Evolutionary conservation across 2,797 vertebrate genomes (phyloP), one percentile per base, ranked within the genome.

Genomic region (Parambassis ranga): DNA sequence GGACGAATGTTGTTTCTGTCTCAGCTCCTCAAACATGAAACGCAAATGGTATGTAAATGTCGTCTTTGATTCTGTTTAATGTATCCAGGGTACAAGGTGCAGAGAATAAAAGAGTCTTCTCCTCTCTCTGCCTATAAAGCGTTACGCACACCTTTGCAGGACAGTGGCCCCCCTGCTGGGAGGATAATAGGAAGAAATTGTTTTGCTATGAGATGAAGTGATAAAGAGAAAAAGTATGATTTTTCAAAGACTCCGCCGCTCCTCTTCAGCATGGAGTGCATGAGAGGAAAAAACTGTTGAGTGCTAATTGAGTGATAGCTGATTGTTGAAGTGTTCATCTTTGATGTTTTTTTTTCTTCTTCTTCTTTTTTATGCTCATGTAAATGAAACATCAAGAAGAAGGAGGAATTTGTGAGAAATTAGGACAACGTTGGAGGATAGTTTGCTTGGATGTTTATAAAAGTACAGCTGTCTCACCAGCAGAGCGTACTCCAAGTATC

Each of bases 181-280:
- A 88, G 86, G 87, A 92, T 91, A 90, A 92, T 91, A 87, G 85
- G 79, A 79, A 86, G 86, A 90, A 90, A 91, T 91, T 87, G 87
- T 90, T 89, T 89, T 86, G 81, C 82, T 75, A 75, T 75, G 83
- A 91, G 89, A 92, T 90, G 82, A 90, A 87, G 81, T 61, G 84
- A 91, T 91, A 89, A 89, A 88, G 65, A 75, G 65, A 77, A 78
- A 86, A 87, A 79, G 61, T 80, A 65, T 49, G 59, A 76, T 75
- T 84, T 88, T 91, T 90, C 89, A 90, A 89, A 85, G 83, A 72
- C 71, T 80, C 66, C n/a, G 67, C 71, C 35, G 55, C 75, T 59
- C 59, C 53, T 73, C 59, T 35, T 22, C 42, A 43, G 57, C 79
- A 75, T 81, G 65, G 71, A 36, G 67, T 36, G 65, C 71, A 80